Percentiles rank a stretch among this genome's conserved stretches.
Evolutionary conservation across 2,797 vertebrate genomes (phyloP).

Genomic region (Sciurus vulgaris): DNA sequence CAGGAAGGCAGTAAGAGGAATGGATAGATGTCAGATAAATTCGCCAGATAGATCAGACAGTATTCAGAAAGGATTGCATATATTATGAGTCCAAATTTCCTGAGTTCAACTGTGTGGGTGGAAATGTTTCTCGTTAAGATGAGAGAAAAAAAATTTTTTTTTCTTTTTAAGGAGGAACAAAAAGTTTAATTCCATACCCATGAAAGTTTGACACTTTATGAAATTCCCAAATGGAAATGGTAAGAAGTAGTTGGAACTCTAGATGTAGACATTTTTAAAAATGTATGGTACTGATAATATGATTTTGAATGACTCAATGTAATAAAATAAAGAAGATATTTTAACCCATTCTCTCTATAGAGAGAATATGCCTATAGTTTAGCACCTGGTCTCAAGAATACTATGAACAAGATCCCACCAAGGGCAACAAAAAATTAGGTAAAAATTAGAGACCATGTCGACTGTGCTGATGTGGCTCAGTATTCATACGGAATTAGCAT

Average conservation of each 20-base stretch:
- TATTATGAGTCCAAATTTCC: not conserved
- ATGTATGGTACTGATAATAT: not conserved
- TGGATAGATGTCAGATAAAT: not conserved
- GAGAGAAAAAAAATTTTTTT: not conserved
- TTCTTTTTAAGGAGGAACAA: not conserved
- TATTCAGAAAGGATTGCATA: not conserved
- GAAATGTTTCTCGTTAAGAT: not conserved
- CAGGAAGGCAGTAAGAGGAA: not conserved
- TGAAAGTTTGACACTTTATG: not conserved
- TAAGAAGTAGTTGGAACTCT: not conserved
- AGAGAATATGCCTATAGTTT: not conserved
- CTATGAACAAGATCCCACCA: not conserved
- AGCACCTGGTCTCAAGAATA: not conserved
- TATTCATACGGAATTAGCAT: rapidly evolving
- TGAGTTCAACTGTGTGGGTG: not conserved
- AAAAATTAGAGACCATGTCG: not conserved
- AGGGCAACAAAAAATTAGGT: not conserved
- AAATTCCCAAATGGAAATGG: not conserved
- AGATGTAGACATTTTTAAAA: not conserved
- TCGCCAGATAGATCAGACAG: not conserved
- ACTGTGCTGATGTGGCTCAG: not conserved
- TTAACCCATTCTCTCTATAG: not conserved
- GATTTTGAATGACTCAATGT: not conserved
- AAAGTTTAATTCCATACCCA: not conserved
- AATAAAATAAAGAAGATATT: not conserved